These are phyloP conservation scores for Drosophila lowei DNA, from an alignment of 1,140 invertebrate genomes.

Conservation along the genomic window DNA sequence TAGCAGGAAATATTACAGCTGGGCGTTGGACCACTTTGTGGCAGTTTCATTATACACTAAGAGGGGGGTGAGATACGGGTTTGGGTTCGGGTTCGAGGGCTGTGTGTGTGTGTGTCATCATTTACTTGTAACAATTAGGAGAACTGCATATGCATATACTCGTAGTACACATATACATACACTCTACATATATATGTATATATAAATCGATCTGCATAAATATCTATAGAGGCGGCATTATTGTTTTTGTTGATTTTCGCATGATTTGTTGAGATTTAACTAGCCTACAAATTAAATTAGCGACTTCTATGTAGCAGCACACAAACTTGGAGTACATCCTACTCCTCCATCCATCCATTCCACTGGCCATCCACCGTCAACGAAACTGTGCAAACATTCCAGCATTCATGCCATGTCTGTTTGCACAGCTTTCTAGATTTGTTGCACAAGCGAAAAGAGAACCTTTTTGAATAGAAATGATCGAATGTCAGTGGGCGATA, in stretches of 20 bases:
- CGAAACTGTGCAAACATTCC: too few species aligned
- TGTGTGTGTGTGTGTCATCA: slow-evolving; percentile 12
- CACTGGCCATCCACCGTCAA: too few species aligned
- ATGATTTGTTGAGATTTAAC: slow-evolving; percentile 73
- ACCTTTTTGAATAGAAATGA: too few species aligned
- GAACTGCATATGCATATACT: slow-evolving; percentile 15
- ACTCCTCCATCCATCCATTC: neutral
- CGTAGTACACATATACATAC: slow-evolving; percentile 52
- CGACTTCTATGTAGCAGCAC: slow-evolving; percentile 48
- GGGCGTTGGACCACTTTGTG: slow-evolving; percentile 45
- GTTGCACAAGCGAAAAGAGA: too few species aligned
- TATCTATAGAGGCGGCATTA: slow-evolving; percentile 77
- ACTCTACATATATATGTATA: slow-evolving; percentile 60
- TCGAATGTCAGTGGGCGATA: too few species aligned
- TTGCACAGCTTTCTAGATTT: too few species aligned
- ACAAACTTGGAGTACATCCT: too few species aligned
- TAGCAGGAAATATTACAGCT: slow-evolving; percentile 40
- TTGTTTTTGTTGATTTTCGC: slow-evolving; percentile 69
- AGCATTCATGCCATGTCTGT: too few species aligned
- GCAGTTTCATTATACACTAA: slow-evolving; percentile 55
- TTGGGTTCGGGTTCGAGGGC: slow-evolving; percentile 16
- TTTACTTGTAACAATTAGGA: slow-evolving; percentile 62
- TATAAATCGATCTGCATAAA: slow-evolving; percentile 75
- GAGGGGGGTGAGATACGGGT: slow-evolving; percentile 13
- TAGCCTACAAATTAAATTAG: slow-evolving; percentile 75